Conservation (phyloP, 2,113 vertebrate species). For the Muntiacus reevesi region DNA sequence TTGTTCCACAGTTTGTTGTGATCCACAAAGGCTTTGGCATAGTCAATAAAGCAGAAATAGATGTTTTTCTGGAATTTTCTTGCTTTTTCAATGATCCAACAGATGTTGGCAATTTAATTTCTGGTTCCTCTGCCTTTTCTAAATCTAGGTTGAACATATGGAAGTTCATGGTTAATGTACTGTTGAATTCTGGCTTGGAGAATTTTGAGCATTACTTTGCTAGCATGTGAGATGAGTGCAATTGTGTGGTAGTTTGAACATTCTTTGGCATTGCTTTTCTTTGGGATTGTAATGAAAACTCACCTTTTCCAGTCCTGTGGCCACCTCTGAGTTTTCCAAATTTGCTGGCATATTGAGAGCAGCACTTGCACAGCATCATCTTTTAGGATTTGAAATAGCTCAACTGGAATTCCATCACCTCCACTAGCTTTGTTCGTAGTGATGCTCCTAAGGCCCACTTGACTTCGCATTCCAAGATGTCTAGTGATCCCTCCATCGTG, state of each 20-base stretch:
- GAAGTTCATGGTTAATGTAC: background rate
- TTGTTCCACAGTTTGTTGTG: background rate
- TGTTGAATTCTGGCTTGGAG: background rate
- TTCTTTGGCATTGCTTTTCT: background rate
- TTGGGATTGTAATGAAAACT: background rate
- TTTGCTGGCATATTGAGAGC: background rate
- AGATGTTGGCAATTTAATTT: background rate
- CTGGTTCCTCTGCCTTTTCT: background rate
- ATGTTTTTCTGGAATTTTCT: background rate
- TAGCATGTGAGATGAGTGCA: background rate
- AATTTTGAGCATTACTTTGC: background rate
- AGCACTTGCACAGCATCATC: background rate
- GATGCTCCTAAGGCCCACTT: background rate
- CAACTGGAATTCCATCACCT: background rate
- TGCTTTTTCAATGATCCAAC: background rate
- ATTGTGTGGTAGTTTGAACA: background rate
- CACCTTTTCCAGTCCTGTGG: background rate
- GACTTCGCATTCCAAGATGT: background rate
- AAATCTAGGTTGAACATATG: background rate
- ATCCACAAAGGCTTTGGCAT: background rate
- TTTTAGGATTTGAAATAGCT: background rate
- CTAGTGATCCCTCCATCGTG: background rate
- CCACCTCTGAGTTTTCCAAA: rapidly evolving
- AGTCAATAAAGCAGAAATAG: background rate
- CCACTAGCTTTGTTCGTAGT: background rate